These are phyloP conservation scores for Allobates femoralis DNA, from an alignment of 2,797 vertebrate species.

Conservation along the genomic window DNA sequence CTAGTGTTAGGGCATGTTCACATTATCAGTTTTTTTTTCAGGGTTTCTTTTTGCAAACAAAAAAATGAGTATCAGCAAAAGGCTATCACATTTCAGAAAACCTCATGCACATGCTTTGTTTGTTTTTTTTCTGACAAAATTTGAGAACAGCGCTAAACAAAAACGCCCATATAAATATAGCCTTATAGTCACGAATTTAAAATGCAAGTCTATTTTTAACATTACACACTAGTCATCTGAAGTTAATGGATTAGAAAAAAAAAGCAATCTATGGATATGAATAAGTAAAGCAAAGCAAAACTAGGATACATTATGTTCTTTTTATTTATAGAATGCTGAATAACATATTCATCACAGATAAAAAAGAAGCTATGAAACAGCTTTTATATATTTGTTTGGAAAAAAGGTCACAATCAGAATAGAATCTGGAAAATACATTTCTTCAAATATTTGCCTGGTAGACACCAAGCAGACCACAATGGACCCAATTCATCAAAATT, in stretches of 20 bases:
- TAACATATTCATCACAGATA: slow-evolving; percentile 20
- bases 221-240: neutral
- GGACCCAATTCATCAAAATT: too few relatives aligned
- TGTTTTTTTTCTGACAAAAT: too few relatives aligned
- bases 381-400: neutral
- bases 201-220: neutral
- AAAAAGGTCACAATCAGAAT: slow-evolving; percentile 1
- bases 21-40: too few relatives aligned
- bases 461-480: neutral
- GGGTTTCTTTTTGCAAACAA: too few relatives aligned
- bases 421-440: neutral
- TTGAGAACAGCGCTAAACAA: too few relatives aligned
- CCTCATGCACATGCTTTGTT: too few relatives aligned
- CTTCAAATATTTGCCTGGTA: neutral
- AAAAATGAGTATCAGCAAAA: too few relatives aligned
- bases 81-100: too few relatives aligned
- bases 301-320: neutral
- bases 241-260: neutral
- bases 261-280: neutral
- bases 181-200: too few relatives aligned
- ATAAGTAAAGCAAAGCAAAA: neutral
- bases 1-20: too few relatives aligned
- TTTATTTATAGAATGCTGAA: slow-evolving; percentile 17
- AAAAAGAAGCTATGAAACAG: neutral
- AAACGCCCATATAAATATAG: too few relatives aligned